These are phyloP conservation scores for Sinodicranocentrus sp. DNA, from an alignment of 2,888 invertebrate species.

Conservation along the genomic window DNA sequence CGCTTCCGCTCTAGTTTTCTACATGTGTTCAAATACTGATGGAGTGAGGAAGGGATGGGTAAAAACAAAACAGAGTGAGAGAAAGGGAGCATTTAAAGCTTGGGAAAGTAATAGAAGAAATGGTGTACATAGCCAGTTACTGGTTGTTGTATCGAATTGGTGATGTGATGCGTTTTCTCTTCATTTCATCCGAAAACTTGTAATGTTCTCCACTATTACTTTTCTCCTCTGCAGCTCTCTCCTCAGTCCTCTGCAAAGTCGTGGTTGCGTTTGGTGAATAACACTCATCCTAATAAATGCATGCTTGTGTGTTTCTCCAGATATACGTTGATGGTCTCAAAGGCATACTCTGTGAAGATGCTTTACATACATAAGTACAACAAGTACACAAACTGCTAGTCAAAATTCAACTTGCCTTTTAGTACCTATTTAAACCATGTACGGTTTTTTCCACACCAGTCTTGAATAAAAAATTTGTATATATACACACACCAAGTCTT, in stretches of 20 bases:
- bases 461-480: too few relatives aligned
- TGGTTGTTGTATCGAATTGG: slow-evolving; percentile 44
- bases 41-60: background rate
- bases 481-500: too few relatives aligned
- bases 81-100: background rate
- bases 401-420: slow-evolving; percentile 11
- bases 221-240: slow-evolving; percentile 3
- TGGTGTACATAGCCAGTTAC: too few relatives aligned
- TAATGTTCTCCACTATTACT: slow-evolving; percentile 13
- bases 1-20: too few relatives aligned
- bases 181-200: slow-evolving; percentile 12
- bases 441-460: too few relatives aligned
- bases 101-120: too few relatives aligned
- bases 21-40: too few relatives aligned
- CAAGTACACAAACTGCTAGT: slow-evolving; percentile 1
- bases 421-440: too few relatives aligned
- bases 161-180: slow-evolving; percentile 37
- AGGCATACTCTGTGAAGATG: slow-evolving; percentile 55
- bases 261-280: background rate
- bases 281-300: slow-evolving; percentile 27
- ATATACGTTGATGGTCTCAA: slow-evolving; percentile 42
- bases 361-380: slow-evolving; percentile 37
- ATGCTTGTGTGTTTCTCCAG: slow-evolving; percentile 12
- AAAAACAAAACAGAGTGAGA: background rate
- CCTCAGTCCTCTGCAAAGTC: background rate